phyloP scores from a whole-genome alignment of 2,113 vertebrate species.

The Murina feae region DNA sequence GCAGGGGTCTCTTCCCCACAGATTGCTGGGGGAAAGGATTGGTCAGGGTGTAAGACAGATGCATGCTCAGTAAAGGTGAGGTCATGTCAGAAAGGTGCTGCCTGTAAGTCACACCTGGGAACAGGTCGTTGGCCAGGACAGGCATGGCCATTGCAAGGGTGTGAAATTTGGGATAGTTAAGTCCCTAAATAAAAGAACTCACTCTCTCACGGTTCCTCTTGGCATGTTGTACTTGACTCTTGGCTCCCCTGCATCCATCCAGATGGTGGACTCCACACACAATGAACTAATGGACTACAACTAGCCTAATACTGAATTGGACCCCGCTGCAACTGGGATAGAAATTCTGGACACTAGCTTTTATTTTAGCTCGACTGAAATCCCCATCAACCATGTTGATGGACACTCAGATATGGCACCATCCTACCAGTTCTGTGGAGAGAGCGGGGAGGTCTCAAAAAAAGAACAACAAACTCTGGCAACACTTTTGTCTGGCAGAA shows the following conservation, averaged over 20 bases:
- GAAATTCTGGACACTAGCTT: neutral
- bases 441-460: neutral
- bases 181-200: neutral
- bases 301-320: neutral
- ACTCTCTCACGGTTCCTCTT: neutral
- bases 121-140: neutral
- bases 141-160: neutral
- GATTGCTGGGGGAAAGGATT: neutral
- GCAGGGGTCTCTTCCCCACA: neutral
- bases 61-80: neutral
- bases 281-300: neutral
- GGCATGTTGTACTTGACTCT: neutral
- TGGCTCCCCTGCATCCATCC: neutral
- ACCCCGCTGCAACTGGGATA: neutral
- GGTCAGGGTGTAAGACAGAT: neutral
- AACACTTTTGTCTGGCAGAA: neutral
- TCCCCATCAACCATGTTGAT: neutral
- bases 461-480: neutral
- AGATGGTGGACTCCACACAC: neutral
- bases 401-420: neutral
- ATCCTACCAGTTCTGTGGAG: neutral
- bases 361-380: neutral
- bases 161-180: neutral
- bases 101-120: neutral
- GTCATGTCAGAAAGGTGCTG: neutral